Conservation (phyloP, 2,113 vertebrate genomes). For the Nerophis ophidion region DNA sequence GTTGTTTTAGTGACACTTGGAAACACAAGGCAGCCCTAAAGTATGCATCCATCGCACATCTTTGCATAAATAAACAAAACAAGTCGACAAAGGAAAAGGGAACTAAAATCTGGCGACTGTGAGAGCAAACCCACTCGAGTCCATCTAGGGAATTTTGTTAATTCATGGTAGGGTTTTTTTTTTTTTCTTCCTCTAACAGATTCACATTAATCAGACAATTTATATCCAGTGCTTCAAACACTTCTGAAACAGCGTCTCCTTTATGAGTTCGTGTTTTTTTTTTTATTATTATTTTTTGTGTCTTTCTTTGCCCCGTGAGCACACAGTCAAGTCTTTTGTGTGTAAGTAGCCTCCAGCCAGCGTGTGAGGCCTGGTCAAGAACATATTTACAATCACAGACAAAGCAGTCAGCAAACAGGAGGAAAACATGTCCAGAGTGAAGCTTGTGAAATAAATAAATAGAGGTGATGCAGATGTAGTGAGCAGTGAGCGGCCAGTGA, state of each 20-base stretch:
- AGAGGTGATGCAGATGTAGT: slow-evolving; percentile 64
- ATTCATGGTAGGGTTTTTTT: slow-evolving; percentile 72
- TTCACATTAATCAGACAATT: slow-evolving; percentile 99
- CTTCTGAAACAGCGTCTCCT: slow-evolving; percentile 93
- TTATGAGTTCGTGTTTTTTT: slow-evolving; percentile 61
- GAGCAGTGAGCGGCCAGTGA: slow-evolving; percentile 51
- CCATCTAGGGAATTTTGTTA: slow-evolving; percentile 91
- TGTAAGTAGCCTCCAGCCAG: slow-evolving; percentile 83
- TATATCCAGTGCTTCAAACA: slow-evolving; percentile 99
- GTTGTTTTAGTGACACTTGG: slow-evolving; percentile 76
- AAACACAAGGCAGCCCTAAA: slow-evolving; percentile 78
- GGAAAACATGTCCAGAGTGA: slow-evolving; percentile 76
- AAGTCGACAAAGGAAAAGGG: slow-evolving; percentile 79
- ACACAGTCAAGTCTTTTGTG: slow-evolving; percentile 91
- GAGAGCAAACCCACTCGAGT: slow-evolving; percentile 85
- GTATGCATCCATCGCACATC: slow-evolving; percentile 89
- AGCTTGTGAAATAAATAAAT: slow-evolving; percentile 48
- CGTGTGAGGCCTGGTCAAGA: slow-evolving; percentile 88
- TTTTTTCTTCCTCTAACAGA: slow-evolving; percentile 78
- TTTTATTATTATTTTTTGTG: slow-evolving; percentile 25
- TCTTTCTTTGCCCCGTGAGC: slow-evolving; percentile 76
- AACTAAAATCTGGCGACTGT: slow-evolving; percentile 91
- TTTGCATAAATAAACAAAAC: slow-evolving; percentile 99
- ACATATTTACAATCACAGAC: slow-evolving; percentile 79
- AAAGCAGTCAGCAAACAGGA: slow-evolving; percentile 71